Evolutionary conservation across 2,888 invertebrate species (phyloP).

Genomic region (Tanypteryx hageni): DNA sequence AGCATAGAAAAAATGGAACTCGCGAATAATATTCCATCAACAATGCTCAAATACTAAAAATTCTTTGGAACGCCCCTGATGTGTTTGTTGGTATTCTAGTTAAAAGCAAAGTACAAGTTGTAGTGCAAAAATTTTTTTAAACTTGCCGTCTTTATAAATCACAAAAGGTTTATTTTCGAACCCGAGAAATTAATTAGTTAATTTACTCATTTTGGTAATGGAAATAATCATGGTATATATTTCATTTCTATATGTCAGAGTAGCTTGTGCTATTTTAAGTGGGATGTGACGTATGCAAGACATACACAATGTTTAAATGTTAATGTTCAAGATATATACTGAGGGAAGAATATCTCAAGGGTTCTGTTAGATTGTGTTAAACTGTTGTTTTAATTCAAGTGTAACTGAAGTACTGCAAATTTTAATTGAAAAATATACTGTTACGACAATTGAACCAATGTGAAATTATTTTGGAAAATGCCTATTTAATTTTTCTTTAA

Average conservation of each 20-base stretch:
- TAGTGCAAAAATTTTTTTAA: no score
- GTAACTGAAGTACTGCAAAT: constrained; percentile 19
- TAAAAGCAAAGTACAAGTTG: no score
- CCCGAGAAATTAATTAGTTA: no score
- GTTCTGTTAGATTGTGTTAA: constrained; percentile 25
- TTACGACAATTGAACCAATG: background rate
- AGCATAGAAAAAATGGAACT: no score
- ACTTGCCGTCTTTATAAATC: no score
- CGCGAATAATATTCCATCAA: no score
- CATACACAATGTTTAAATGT: constrained; percentile 7
- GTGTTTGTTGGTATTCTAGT: no score
- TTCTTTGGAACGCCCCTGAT: no score
- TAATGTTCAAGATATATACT: constrained; percentile 5
- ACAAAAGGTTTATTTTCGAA: no score
- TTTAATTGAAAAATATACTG: constrained; percentile 37
- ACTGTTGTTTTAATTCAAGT: constrained; percentile 44
- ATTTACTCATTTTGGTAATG: no score
- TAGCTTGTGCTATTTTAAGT: background rate
- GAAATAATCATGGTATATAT: background rate
- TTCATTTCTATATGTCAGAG: background rate
- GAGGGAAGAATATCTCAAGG: background rate
- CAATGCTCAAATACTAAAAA: no score
- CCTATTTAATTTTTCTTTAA: background rate
- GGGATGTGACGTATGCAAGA: background rate
- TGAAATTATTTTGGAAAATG: background rate